Conservation (phyloP, 2,113 vertebrate species). For the Platysternon megacephalum region DNA sequence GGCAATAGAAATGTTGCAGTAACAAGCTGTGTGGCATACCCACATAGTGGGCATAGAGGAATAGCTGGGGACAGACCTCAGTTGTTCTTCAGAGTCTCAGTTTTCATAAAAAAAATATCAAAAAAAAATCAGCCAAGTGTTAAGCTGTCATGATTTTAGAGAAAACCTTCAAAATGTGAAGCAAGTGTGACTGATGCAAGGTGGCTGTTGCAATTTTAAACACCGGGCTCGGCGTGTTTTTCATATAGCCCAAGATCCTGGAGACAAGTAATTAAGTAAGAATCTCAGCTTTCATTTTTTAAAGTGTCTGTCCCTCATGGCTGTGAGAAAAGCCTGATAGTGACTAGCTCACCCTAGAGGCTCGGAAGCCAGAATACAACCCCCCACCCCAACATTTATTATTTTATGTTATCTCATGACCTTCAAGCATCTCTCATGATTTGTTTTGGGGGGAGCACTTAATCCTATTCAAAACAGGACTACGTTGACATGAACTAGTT, state of each 20-base stretch:
- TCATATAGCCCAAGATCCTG: neutral
- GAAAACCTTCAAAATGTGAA: neutral
- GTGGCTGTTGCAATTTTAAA: neutral
- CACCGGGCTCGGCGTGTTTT: neutral
- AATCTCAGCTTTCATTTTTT: constrained; percentile 18
- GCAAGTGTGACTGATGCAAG: neutral
- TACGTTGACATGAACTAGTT: neutral
- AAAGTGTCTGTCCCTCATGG: neutral
- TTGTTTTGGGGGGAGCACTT: neutral
- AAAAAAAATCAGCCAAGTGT: neutral
- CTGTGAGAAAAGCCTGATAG: neutral
- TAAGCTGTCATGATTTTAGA: neutral
- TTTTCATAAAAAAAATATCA: neutral
- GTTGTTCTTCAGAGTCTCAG: neutral
- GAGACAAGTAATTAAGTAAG: neutral
- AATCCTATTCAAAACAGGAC: neutral
- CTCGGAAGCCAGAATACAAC: neutral
- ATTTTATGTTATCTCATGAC: neutral
- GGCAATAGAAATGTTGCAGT: neutral
- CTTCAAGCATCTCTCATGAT: neutral
- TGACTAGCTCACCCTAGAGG: neutral
- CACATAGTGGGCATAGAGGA: fast-evolving
- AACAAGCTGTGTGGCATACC: neutral
- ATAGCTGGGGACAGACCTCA: neutral
- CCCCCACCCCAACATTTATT: neutral